Base-by-base conservation (phyloP, 2,888 invertebrate species). In the Lasioglossum lativentre region DNA sequence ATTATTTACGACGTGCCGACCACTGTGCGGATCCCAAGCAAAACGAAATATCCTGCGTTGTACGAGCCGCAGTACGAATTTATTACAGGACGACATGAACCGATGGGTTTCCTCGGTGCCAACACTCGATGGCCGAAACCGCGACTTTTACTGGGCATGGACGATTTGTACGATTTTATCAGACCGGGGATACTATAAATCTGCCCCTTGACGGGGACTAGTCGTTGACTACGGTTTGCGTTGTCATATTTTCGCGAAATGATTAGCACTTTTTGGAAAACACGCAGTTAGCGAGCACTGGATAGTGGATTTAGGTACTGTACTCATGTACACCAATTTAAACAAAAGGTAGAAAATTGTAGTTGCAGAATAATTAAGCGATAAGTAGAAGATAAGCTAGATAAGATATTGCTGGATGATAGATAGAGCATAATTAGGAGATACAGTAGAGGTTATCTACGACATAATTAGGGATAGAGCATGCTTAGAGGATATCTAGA, bases 1-100 rank as follows among this genome's bases (percentile, higher is more conserved):
- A 75, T 91, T 92, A 92, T 92, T 92, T 92, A 92, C 91, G 89
- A 85, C 85, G 89, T 88, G 90, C 84, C 84, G 85, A 78, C 71
- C 81, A 88, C 86, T 91, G 88, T 90, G 84, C 88, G 85, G 80
- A 30, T 19, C 34, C 66, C 34, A 34, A 34, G 34, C 68, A 23
- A 34, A 34, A 23, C 38, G 68, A 23, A 38, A 38, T 68, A 52
- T 52, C 10, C 68, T 23, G 68, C 34, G 34, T 34, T 52, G 38
- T 19, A 34, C 66, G 66, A 38, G 68, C 38, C 38, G 12, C 30
- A 4, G 38, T 23, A n/a, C 23, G 23, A 75, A 87, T 85, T 85
- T 70, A 85, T 87, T 76, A 85, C 75, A 47, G 66, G 47, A 59
- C 70, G 81, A 79, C 74, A 47, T 42, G 68, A n/a, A 77, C 73